phyloP scores from a whole-genome alignment of 2,113 vertebrate genomes.

The Dromaius novaehollandiae region DNA sequence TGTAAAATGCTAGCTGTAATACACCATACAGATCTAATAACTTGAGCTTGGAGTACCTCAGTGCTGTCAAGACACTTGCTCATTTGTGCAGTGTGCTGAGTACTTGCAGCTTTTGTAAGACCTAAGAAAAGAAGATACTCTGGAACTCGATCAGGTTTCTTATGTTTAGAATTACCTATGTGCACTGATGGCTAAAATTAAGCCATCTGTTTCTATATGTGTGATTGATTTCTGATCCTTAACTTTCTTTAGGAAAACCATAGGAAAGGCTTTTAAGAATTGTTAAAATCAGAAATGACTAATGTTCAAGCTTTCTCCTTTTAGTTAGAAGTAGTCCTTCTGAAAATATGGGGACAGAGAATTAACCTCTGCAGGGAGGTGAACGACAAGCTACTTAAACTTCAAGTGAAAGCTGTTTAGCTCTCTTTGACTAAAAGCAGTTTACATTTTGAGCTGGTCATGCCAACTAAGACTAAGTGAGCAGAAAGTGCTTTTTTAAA shows the following conservation, averaged over 20 bases:
- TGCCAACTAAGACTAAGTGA: background rate
- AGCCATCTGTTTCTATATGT: background rate
- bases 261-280: background rate
- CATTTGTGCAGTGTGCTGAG: background rate
- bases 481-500: background rate
- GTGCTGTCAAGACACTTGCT: accelerated
- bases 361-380: background rate
- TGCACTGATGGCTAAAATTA: background rate
- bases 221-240: background rate
- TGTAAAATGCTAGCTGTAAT: background rate
- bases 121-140: background rate
- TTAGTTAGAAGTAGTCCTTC: background rate
- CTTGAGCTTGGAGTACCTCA: background rate
- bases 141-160: background rate
- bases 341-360: background rate
- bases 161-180: background rate
- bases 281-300: background rate
- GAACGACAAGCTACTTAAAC: background rate
- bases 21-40: background rate
- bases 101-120: background rate
- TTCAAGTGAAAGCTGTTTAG: background rate
- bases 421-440: background rate
- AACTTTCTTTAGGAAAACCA: background rate
- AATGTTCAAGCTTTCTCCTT: background rate
- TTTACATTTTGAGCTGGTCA: background rate